Base-by-base conservation (phyloP, 2,113 vertebrate genomes). In the Prinia subflava region DNA sequence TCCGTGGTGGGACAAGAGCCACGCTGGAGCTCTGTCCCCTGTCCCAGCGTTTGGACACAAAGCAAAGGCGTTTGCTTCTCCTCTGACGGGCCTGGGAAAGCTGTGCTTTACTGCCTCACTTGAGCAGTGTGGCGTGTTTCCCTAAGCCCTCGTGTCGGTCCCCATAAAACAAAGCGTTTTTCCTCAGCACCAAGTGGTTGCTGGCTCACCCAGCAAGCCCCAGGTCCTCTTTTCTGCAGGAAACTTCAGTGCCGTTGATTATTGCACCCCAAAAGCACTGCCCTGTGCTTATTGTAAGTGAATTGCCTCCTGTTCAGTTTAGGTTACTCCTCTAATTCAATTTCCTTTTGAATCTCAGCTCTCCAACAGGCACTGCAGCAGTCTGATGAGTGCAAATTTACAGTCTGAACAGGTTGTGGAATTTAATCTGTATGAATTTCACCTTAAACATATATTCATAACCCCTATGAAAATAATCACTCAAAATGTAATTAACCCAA, bases 1-100 rank as follows among this genome's bases (percentile, higher is more conserved):
- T 14, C 18, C 53, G 1, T 30, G 44, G 3, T 0, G 31, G 37
- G 65, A 1, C 10, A n/a, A 13, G 0, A 3, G 41, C 69, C 35
- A 19, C 13, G 8, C 4, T 17, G 18, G 59, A 89, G 25, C 14
- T 27, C 6, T 30, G 24, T 30, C 15, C 39, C 42, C 9, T 41
- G 24, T 55, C 37, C 84, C 50, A 24, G 2, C 15, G 18, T 56
- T 65, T 59, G 44, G 35, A 4, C 71, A 15, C 0, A 1, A 76
- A 84, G 44, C 17, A 68, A 82, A 60, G 37, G 16, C 10, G 2
- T 84, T 89, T 92, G 59, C 25, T 83, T 84, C 76, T 73, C 49
- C 31, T 80, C 13, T 77, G 10, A 18, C 17, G 49, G 53, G 24
- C 41, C 44, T 28, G 41, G 16, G 44, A 52, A 55, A 15, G 4